phyloP scores from a whole-genome alignment of 2,888 invertebrate genomes.

The Cabera pusaria region DNA sequence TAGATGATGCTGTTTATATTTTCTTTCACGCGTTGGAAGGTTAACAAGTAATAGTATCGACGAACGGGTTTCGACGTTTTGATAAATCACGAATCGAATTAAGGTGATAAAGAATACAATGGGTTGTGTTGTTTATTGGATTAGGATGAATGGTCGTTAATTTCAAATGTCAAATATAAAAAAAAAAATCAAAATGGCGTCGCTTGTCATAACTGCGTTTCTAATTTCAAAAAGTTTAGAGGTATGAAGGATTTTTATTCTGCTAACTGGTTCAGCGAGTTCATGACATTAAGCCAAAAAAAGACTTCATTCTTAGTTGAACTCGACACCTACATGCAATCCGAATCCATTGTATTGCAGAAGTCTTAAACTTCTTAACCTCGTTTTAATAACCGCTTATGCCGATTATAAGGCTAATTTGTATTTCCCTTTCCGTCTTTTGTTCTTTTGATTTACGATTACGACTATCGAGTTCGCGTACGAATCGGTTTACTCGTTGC shows the following conservation, averaged over 20 bases:
- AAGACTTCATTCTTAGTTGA: no score
- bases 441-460: constrained; percentile 76
- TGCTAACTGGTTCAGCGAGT: no score
- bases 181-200: neutral
- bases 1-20: constrained; percentile 53
- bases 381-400: constrained; percentile 64
- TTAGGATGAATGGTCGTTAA: constrained; percentile 20
- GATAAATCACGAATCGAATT: constrained; percentile 29
- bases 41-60: constrained; percentile 32
- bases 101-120: constrained; percentile 23
- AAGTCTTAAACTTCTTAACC: constrained; percentile 23
- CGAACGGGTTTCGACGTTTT: constrained; percentile 24
- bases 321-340: no score
- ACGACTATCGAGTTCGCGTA: constrained; percentile 57
- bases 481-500: constrained; percentile 54
- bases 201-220: no score
- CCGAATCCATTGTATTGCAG: constrained; percentile 22
- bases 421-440: constrained; percentile 76
- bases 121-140: constrained; percentile 18
- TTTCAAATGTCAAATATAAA: constrained; percentile 10
- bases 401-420: constrained; percentile 77
- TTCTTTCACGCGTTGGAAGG: constrained; percentile 56
- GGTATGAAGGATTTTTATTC: no score
- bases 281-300: no score
- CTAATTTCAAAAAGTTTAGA: no score